Evolutionary conservation across 2,888 invertebrate genomes (phyloP).

Genomic region (Dasysyrphus tricinctus): DNA sequence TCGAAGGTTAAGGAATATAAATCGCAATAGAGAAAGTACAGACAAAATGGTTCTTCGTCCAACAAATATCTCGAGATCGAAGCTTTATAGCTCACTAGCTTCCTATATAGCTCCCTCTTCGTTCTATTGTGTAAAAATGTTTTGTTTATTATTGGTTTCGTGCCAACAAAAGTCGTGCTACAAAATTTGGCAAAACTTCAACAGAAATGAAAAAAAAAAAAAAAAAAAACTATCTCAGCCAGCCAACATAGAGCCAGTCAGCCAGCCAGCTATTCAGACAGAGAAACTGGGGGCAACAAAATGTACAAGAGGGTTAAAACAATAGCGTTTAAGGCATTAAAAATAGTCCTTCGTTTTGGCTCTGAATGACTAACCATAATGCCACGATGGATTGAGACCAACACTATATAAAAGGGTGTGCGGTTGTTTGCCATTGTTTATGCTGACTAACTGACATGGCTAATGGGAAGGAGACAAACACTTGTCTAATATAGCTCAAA

Average conservation of each 20-base stretch:
- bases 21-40: slow-evolving; percentile 39
- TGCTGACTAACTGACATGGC: slow-evolving; percentile 53
- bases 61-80: slow-evolving; percentile 28
- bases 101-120: not conserved
- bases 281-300: slow-evolving; percentile 46
- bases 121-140: slow-evolving; percentile 55
- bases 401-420: slow-evolving; percentile 38
- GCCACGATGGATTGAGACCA: slow-evolving; percentile 42
- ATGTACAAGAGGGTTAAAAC: slow-evolving; percentile 65
- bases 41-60: slow-evolving; percentile 11
- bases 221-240: slow-evolving; percentile 28
- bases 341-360: slow-evolving; percentile 62
- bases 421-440: slow-evolving; percentile 56
- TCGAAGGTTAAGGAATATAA: slow-evolving; percentile 71
- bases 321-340: slow-evolving; percentile 69
- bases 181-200: slow-evolving; percentile 71
- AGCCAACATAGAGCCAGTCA: slow-evolving; percentile 43
- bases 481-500: slow-evolving; percentile 62
- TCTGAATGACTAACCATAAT: slow-evolving; percentile 63
- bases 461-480: slow-evolving; percentile 68
- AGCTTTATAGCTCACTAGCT: slow-evolving; percentile 1
- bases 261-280: slow-evolving; percentile 33
- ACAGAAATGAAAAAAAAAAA: slow-evolving; percentile 34
- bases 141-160: slow-evolving; percentile 74
- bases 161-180: slow-evolving; percentile 71